Base-by-base conservation (phyloP, 1,140 invertebrate species). In the Wiebesia pumilae region DNA sequence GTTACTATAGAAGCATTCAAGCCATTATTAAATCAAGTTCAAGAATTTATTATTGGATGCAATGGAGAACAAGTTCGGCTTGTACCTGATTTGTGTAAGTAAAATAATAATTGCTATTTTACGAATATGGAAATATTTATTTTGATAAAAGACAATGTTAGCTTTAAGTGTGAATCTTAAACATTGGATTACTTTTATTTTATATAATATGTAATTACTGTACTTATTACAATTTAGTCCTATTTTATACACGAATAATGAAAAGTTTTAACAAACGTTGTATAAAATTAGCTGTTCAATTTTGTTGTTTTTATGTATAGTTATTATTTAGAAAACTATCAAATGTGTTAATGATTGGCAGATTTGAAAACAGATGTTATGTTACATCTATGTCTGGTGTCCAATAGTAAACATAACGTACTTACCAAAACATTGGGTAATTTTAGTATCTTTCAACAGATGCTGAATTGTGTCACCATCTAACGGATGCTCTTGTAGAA, bases 1-100 rank as follows among this genome's bases (percentile, higher is more conserved):
- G 54, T 75, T 16, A 89, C 73, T 54, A 89, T 88, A 78, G 94
- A 95, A 88, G 90, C 91, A 24, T 94, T 95, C 47, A 95, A 94
- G 88, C 91, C 93, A 43, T 93, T 96, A 88, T 96, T 94, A 90
- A 95, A 94, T 89, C 95, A 96, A 92, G 95, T 97, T 62, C 95
- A 97, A 91, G 97, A 98, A 88, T 98, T 98, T 92, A 96, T 98
- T 85, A 94, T 94, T 69, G 96, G 96, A 84, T 98, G 97, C 91
- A 98, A 97, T 95, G 96, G 96, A 75, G 97, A 98, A 91, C 98
- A 98, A 96, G 96, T 99, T 84, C 95, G 97, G 89, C 96, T 96
- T 93, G 96, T 97, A 30, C 95, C 97, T 69, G 97, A 98, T 88
- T 95, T 96, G 88, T 98, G 98, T 99, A 95, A 96, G 96, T 96